Evolutionary conservation across 2,888 invertebrate genomes (phyloP).

Genomic region (Papilio elwesi): DNA sequence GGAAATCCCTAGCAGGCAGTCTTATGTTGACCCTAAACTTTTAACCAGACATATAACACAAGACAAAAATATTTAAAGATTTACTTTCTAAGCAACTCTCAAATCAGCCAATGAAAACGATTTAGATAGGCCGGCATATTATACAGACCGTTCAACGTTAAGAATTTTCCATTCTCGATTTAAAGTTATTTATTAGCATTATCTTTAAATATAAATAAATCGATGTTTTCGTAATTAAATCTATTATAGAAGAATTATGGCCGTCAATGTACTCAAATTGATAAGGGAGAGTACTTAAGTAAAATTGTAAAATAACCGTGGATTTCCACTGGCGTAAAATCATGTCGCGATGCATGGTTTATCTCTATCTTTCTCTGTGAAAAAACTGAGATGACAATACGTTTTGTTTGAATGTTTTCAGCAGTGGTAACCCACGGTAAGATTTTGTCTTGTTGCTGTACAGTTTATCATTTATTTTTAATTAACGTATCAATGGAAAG

Average conservation of each 20-base stretch:
- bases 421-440: too few species aligned
- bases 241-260: neutral
- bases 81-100: neutral
- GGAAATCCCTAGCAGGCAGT: too few species aligned
- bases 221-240: neutral
- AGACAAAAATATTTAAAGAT: too few species aligned
- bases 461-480: neutral
- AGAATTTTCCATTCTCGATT: slow-evolving; percentile 2
- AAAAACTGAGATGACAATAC: too few species aligned
- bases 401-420: too few species aligned
- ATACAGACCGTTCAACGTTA: neutral
- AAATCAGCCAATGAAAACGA: neutral
- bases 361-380: too few species aligned
- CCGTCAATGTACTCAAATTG: slow-evolving; percentile 3
- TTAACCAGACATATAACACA: too few species aligned
- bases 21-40: too few species aligned
- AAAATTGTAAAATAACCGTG: neutral
- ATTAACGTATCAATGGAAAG: too few species aligned
- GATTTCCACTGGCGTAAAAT: too few species aligned
- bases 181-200: slow-evolving; percentile 1
- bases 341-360: too few species aligned
- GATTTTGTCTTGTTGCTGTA: neutral
- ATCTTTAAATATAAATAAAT: neutral
- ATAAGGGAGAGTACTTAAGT: neutral
- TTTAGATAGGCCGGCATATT: neutral